Evolutionary conservation across 35 echinoderm and acorn worm species (phyloP).

Genomic region (Antedon bifida): DNA sequence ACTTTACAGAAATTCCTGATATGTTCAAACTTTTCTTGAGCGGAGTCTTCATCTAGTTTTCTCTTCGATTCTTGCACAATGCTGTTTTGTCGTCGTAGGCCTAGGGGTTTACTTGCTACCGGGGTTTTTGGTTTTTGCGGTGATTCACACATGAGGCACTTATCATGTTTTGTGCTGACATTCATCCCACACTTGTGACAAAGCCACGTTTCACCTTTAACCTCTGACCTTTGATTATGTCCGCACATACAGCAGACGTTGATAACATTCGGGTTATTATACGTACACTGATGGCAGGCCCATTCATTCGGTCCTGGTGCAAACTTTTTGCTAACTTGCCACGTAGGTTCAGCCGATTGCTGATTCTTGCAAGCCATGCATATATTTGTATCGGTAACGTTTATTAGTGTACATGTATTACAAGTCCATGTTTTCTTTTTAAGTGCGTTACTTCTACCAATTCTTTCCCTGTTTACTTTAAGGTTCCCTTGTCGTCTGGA

Average conservation of each 20-base stretch:
- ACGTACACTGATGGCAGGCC: slow-evolving; percentile 59
- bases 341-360: background rate
- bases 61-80: slow-evolving; percentile 52
- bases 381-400: background rate
- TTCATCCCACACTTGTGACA: slow-evolving; percentile 39
- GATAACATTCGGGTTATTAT: slow-evolving; percentile 34
- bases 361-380: slow-evolving; percentile 23
- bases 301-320: slow-evolving; percentile 38
- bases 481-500: background rate
- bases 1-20: slow-evolving; percentile 56
- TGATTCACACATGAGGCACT: slow-evolving; percentile 8
- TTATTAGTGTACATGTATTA: slow-evolving; percentile 18
- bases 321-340: background rate
- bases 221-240: background rate
- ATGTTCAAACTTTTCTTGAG: slow-evolving; percentile 35
- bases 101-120: background rate
- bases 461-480: background rate
- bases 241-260: slow-evolving; percentile 48
- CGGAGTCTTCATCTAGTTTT: slow-evolving; percentile 45
- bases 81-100: slow-evolving; percentile 42
- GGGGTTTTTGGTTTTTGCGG: background rate
- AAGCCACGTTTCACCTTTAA: slow-evolving; percentile 27
- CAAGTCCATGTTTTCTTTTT: slow-evolving; percentile 26
- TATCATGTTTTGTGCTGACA: slow-evolving; percentile 6
- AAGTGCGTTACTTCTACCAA: background rate